Evolutionary conservation across 2,888 invertebrate genomes (phyloP), one percentile per base, ranked within the genome.

Genomic region (Apodemia zela): DNA sequence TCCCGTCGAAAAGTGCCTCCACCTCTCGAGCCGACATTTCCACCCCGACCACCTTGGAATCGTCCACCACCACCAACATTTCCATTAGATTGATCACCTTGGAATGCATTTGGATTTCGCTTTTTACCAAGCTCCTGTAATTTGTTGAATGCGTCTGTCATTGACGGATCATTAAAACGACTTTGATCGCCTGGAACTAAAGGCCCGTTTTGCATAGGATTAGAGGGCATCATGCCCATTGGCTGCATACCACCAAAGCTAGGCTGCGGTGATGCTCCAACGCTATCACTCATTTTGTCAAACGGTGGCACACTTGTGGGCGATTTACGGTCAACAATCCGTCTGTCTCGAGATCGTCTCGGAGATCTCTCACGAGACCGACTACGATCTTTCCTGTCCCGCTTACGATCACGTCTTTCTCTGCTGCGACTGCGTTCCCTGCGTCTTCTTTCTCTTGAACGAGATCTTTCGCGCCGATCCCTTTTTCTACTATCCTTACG

Each of bases 381-480:
- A 67, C 93, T 93, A 66, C 93, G 90, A 54, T 93, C 92, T 69
- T 88, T 90, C 33, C 93, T 82, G 64, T 92, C 89, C 2, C 93
- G 82, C 62, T 92, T 87, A 62, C 93, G 82, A 69, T 84, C 83
- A n/a, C 87, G 80, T 10, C 85, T 74, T 68, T 94, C 93, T 29
- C 94, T 83, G 70, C 94, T 93, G 58, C 94, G 91, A 65, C 94
- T 93, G 49, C 95, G 93, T 63, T 94, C 89, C 71, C 81, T 93
- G 35, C 93, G 92, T 18, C 92, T 88, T 18, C 94, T 87, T 2
- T 95, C 96, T 67, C 93, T 83, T 33, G 94, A 94, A 8, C 93
- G 85, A 3, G 93, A 92, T 29, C 92, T 76, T 35, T 93, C 93
- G 7, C 93, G 82, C 2, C 92, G 87, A 60, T 91, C 90, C 51